phyloP scores from a whole-genome alignment of 2,888 invertebrate genomes.

The Xylota segnis region DNA sequence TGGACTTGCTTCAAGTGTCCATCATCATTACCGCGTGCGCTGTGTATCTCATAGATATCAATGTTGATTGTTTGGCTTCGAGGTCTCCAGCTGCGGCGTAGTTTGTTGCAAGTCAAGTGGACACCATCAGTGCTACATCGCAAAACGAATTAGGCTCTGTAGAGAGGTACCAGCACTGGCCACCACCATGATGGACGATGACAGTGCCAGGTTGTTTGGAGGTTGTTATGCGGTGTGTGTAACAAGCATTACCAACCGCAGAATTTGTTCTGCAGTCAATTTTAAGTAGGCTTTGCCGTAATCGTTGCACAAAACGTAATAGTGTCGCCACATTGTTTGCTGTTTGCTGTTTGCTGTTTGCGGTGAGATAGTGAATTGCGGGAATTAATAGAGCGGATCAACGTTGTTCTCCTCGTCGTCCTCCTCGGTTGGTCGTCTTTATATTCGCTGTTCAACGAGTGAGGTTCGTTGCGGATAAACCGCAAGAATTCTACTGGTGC shows the following conservation, averaged over 20 bases:
- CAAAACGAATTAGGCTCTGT: slow-evolving; percentile 58
- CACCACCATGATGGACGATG: slow-evolving; percentile 64
- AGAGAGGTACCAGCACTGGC: slow-evolving; percentile 1
- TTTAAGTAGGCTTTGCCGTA: slow-evolving; percentile 61
- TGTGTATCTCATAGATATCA: slow-evolving; percentile 69
- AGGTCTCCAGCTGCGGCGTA: slow-evolving; percentile 66
- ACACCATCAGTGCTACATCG: slow-evolving; percentile 56
- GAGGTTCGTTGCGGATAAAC: slow-evolving; percentile 16
- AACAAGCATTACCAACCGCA: slow-evolving; percentile 74
- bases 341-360: slow-evolving; percentile 66
- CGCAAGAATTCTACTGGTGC: slow-evolving; percentile 49
- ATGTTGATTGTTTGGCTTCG: slow-evolving; percentile 55
- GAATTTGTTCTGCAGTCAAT: slow-evolving; percentile 72
- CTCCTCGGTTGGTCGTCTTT: slow-evolving; percentile 15
- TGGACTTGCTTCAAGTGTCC: slow-evolving; percentile 75
- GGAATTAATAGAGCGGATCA: slow-evolving; percentile 75
- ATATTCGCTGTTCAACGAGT: neutral
- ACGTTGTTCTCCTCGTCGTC: slow-evolving; percentile 19
- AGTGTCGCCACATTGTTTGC: slow-evolving; percentile 65
- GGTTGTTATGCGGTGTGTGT: slow-evolving; percentile 63
- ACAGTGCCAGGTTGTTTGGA: slow-evolving; percentile 47
- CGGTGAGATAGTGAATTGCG: slow-evolving; percentile 57
- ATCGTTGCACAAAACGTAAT: slow-evolving; percentile 66
- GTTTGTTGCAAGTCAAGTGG: slow-evolving; percentile 63
- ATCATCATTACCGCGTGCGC: slow-evolving; percentile 69